Conservation (phyloP, 2,797 vertebrate genomes). For the Syngnathus acus region DNA sequence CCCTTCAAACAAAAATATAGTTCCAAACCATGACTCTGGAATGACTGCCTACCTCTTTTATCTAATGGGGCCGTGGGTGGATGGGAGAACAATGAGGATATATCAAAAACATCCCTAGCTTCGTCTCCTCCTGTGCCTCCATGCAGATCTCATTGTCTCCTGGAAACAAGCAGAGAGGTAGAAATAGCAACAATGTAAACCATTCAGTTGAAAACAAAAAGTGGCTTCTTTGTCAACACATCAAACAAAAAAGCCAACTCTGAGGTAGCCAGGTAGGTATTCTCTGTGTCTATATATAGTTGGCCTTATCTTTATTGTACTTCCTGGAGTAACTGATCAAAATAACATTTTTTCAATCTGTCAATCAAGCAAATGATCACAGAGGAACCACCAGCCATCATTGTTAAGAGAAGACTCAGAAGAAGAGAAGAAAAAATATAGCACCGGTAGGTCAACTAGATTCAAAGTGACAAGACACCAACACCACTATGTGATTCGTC, state of each 20-base stretch:
- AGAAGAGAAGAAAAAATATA: no score
- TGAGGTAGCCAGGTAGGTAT: not conserved
- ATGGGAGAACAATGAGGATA: slow-evolving; percentile 51
- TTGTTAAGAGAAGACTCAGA: no score
- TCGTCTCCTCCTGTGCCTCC: slow-evolving; percentile 25
- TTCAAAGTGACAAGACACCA: no score
- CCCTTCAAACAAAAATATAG: not conserved
- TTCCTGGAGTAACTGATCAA: no score
- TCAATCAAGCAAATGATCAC: no score
- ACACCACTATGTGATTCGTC: no score
- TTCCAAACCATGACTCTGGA: slow-evolving; percentile 12
- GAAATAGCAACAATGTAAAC: slow-evolving; percentile 9
- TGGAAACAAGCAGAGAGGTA: slow-evolving; percentile 33
- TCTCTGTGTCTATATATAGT: no score
- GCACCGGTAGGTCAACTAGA: no score
- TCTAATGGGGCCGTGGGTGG: slow-evolving; percentile 78
- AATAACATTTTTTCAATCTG: no score
- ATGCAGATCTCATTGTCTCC: slow-evolving; percentile 36
- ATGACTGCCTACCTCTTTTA: slow-evolving; percentile 73
- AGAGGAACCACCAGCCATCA: no score
- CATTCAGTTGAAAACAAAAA: not conserved
- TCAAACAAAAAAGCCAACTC: not conserved
- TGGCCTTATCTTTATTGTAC: no score
- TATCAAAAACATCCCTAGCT: slow-evolving; percentile 61
- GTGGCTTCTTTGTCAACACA: not conserved